Conservation (phyloP, 1,140 invertebrate species). For the Drosophila grimshawi region DNA sequence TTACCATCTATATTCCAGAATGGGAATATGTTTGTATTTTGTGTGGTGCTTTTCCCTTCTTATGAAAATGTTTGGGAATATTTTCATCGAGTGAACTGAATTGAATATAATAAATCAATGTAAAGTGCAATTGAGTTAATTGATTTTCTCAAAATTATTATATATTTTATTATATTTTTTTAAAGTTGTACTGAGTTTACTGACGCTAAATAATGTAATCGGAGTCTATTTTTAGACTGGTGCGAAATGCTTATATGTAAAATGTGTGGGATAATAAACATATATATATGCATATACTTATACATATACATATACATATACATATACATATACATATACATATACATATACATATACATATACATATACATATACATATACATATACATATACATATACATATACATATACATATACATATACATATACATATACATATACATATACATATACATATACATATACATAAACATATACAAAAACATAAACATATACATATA, state of each 20-base stretch:
- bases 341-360: no score
- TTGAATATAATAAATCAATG: neutral
- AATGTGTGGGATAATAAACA: slow-evolving; percentile 31
- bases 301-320: no score
- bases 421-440: neutral
- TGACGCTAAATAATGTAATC: slow-evolving; percentile 36
- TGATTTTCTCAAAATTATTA: slow-evolving; percentile 16
- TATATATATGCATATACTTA: no score
- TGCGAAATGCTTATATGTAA: neutral
- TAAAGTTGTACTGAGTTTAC: slow-evolving; percentile 5
- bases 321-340: no score
- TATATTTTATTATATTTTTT: neutral
- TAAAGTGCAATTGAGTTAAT: slow-evolving; percentile 9
- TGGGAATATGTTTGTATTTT: no score
- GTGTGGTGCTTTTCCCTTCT: no score
- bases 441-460: neutral
- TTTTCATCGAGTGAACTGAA: no score
- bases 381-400: no score
- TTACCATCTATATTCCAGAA: no score
- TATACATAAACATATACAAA: slow-evolving; percentile 19
- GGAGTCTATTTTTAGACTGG: slow-evolving; percentile 17
- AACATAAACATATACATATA: no score
- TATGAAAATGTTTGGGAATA: no score
- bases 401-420: neutral
- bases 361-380: no score